Evolutionary conservation across 2,797 vertebrate genomes (phyloP).

Genomic region (Mico argentatus): DNA sequence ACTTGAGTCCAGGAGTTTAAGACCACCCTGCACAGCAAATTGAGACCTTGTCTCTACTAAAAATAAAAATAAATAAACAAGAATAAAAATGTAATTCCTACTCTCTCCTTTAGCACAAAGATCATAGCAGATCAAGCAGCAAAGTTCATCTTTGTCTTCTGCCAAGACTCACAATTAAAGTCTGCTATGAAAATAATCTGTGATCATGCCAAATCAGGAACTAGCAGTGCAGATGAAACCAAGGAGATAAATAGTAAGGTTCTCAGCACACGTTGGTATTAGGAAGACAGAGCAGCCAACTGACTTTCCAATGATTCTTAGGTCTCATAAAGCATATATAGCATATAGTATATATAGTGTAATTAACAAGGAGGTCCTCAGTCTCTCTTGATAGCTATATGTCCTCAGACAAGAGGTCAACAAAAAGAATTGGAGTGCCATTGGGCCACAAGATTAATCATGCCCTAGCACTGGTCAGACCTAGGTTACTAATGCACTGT

Average conservation of each 20-base stretch:
- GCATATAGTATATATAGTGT: neutral
- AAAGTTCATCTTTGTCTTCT: constrained; percentile 3
- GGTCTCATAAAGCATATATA: constrained; percentile 25
- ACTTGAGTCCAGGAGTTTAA: neutral
- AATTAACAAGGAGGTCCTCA: constrained; percentile 38
- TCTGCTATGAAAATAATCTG: neutral
- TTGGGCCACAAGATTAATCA: constrained; percentile 67
- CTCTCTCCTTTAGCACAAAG: neutral
- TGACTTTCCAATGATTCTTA: neutral
- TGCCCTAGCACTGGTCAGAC: constrained; percentile 59
- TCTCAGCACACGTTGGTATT: neutral
- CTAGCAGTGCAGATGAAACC: neutral
- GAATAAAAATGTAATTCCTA: neutral
- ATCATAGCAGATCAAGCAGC: neutral
- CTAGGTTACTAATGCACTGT: constrained; percentile 73
- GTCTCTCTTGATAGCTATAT: constrained; percentile 25
- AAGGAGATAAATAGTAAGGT: neutral
- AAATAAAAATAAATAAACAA: neutral
- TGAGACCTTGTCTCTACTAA: neutral
- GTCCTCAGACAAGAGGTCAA: constrained; percentile 42
- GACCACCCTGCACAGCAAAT: neutral
- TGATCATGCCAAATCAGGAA: neutral
- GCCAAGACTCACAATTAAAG: neutral
- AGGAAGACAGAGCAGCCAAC: neutral
- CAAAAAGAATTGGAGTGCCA: constrained; percentile 50